Evolutionary conservation across 1,140 invertebrate species (phyloP), one percentile per base, ranked within the genome.

Genomic region (Ceratosolen fusciceps): DNA sequence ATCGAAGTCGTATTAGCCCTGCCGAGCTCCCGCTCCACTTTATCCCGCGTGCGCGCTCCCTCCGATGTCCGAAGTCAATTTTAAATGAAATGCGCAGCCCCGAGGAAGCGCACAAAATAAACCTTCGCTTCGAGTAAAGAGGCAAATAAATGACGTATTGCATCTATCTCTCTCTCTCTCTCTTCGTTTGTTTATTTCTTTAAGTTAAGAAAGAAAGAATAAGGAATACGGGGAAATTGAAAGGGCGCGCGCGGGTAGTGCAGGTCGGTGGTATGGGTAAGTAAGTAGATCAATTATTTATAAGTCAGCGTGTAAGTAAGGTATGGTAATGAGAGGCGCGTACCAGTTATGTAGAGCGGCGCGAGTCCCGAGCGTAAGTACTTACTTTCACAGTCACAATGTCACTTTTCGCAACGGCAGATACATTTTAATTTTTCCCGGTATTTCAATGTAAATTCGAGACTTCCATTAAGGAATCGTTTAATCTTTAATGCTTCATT

Each of bases 341-440:
- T 65, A 65, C 60, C 31, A 65, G 60, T 65, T 65, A 65, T 65
- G 60, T 65, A 37, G 60, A 37, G n/a, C 31, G n/a, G 31, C n/a
- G n/a, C n/a, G n/a, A n/a, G 37, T 37, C 31, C 19, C 9, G 60
- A 65, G 2, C 9, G 60, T 37, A 65, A 19, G 3, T 37, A 65
- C 0, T 65, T 37, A 37, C 31, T 65, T 65, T 65, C 31, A 37
- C 31, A n/a, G 60, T 37, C 31, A 24, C 60, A 65, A 65, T 65
- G 60, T 65, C 31, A 65, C 31, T 65, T 65, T 65, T 65, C 31
- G 34, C 31, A 37, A 65, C 34, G 31, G 1, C 7, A 37, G 7
- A 37, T 37, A 65, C 34, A 65, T n/a, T 65, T 65, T 37, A 62
- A 62, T 19, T 65, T 37, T 37, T 65, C 60, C 19, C 21, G 16